A percentile compares a stretch with the other conserved stretches of the same genome.
phyloP scores from a whole-genome alignment of 2,113 vertebrate species.

The Ceyx melanurus region DNA sequence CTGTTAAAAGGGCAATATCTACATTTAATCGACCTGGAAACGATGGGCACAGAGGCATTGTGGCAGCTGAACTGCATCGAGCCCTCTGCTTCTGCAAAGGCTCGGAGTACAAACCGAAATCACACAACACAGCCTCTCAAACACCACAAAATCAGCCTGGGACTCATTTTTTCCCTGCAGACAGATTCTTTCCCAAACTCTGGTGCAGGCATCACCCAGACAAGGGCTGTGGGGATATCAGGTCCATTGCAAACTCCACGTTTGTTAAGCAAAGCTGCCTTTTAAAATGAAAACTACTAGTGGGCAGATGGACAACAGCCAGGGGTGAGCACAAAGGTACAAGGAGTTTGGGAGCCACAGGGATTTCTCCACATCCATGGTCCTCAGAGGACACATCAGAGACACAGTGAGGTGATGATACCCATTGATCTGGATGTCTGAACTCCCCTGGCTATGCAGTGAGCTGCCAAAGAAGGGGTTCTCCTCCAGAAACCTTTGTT shows the following conservation, averaged over 20 bases:
- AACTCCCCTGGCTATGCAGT: neutral
- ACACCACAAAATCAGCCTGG: accelerated
- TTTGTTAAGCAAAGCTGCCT: neutral
- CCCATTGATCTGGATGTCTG: too few species aligned
- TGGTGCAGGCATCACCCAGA: accelerated
- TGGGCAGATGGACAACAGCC: neutral
- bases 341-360: neutral
- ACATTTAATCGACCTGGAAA: neutral
- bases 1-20: neutral
- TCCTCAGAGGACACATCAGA: too few species aligned
- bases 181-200: neutral
- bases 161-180: neutral
- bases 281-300: neutral
- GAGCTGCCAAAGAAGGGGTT: neutral
- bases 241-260: neutral
- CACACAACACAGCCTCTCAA: neutral
- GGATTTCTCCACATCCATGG: accelerated
- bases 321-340: accelerated
- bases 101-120: neutral
- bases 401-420: neutral
- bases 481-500: neutral
- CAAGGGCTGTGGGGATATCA: neutral
- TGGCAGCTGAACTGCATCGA: neutral
- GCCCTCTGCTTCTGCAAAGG: neutral
- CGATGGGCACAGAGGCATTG: accelerated